Conservation (phyloP, 1,140 invertebrate species). For the Neomicropteryx cornuta region DNA sequence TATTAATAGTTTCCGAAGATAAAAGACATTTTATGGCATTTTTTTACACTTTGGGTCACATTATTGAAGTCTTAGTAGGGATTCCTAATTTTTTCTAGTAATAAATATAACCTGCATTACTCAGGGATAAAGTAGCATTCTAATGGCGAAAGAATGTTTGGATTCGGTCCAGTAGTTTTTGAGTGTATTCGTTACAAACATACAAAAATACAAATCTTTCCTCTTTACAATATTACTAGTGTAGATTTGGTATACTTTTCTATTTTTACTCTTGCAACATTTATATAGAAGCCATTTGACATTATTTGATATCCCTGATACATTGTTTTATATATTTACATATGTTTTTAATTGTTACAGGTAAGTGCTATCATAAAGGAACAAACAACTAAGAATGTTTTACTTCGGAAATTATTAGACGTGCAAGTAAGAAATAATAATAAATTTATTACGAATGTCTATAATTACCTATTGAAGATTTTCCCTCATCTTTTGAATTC, state of each 20-base stretch:
- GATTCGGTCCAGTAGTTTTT: slow-evolving; percentile 4
- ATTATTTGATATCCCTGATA: too few relatives aligned
- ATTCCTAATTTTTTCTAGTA: slow-evolving; percentile 1
- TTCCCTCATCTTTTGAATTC: too few relatives aligned
- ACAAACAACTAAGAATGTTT: too few relatives aligned
- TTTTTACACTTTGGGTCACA: slow-evolving; percentile 4
- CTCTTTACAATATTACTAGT: slow-evolving; percentile 4
- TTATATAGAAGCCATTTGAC: too few relatives aligned
- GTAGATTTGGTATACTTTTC: not conserved
- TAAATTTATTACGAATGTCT: too few relatives aligned
- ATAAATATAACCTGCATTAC: slow-evolving; percentile 2
- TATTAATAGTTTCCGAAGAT: slow-evolving; percentile 5
- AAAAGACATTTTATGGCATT: not conserved
- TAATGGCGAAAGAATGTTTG: slow-evolving; percentile 5
- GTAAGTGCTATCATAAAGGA: too few relatives aligned
- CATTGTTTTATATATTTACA: too few relatives aligned
- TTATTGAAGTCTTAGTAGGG: slow-evolving; percentile 5
- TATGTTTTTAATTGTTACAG: too few relatives aligned
- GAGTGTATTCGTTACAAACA: slow-evolving; percentile 1
- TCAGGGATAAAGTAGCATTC: slow-evolving; percentile 5
- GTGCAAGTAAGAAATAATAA: too few relatives aligned
- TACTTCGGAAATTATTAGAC: too few relatives aligned
- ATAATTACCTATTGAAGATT: too few relatives aligned
- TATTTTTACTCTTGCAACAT: not conserved
- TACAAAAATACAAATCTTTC: slow-evolving; percentile 4